Conservation (phyloP, 2,888 invertebrate species). For the Allophyes oxyacanthae region DNA sequence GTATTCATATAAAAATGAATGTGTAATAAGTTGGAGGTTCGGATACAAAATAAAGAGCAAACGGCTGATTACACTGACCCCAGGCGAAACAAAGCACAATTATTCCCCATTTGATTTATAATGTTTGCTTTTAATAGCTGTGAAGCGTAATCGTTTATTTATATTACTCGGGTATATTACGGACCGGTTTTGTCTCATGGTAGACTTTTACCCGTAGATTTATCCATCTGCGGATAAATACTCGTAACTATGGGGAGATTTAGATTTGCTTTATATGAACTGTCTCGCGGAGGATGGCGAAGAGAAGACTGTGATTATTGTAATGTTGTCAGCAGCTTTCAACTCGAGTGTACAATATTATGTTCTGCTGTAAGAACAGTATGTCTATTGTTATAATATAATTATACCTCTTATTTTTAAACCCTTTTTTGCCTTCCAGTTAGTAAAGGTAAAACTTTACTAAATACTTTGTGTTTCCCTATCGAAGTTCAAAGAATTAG, state of each 20-base stretch:
- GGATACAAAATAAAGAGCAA: slow-evolving; percentile 73
- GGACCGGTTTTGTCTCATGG: slow-evolving; percentile 44
- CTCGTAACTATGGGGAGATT: slow-evolving; percentile 31
- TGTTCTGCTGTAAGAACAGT: too few species aligned
- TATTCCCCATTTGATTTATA: slow-evolving; percentile 82
- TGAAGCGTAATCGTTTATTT: slow-evolving; percentile 76
- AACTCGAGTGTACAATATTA: too few species aligned
- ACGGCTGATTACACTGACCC: slow-evolving; percentile 83
- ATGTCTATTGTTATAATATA: too few species aligned
- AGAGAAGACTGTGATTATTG: slow-evolving; percentile 27
- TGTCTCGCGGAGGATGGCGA: slow-evolving; percentile 33
- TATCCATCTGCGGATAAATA: slow-evolving; percentile 39
- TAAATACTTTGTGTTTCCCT: too few species aligned
- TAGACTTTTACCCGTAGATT: slow-evolving; percentile 34
- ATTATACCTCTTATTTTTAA: too few species aligned
- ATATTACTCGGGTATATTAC: slow-evolving; percentile 65
- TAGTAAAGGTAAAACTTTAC: too few species aligned
- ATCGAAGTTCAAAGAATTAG: too few species aligned
- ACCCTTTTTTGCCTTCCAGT: neutral
- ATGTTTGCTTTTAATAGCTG: slow-evolving; percentile 80
- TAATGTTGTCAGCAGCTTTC: slow-evolving; percentile 9
- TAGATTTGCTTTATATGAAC: slow-evolving; percentile 49
- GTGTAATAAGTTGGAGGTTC: slow-evolving; percentile 62
- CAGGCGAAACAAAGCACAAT: slow-evolving; percentile 84
- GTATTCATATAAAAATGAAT: slow-evolving; percentile 61